phyloP scores from a whole-genome alignment of 2,797 vertebrate genomes.

The Enteromius treurensis region DNA sequence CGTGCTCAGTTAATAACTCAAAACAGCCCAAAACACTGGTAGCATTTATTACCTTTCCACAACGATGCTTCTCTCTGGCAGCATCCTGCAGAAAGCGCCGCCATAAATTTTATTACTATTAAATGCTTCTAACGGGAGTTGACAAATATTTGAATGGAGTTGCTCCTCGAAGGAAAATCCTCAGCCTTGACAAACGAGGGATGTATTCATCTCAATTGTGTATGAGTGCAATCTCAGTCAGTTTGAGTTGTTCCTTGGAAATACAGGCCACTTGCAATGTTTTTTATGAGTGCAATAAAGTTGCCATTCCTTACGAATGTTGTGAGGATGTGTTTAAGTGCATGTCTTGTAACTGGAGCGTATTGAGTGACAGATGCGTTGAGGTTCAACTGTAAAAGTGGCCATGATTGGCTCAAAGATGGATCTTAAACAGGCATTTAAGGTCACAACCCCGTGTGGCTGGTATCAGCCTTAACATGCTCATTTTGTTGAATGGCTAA shows the following conservation, averaged over 20 bases:
- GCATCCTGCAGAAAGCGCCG: conserved; percentile 88
- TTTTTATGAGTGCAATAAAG: conserved; percentile 93
- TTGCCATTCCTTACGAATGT: conserved; percentile 86
- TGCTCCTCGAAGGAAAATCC: conserved; percentile 86
- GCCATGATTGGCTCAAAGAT: neutral
- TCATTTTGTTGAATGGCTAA: conserved; percentile 43
- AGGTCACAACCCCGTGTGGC: conserved; percentile 24
- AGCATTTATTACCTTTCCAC: conserved; percentile 85
- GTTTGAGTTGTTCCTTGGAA: conserved; percentile 87
- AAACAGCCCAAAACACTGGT: conserved; percentile 83
- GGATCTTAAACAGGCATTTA: conserved; percentile 25
- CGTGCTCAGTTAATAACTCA: conserved; percentile 78
- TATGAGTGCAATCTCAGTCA: conserved; percentile 89
- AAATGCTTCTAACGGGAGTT: conserved; percentile 98
- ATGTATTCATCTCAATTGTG: conserved; percentile 86
- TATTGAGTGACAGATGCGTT: conserved; percentile 7
- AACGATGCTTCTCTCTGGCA: conserved; percentile 87
- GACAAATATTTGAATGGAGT: conserved; percentile 94
- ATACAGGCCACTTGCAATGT: conserved; percentile 87
- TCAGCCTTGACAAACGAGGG: conserved; percentile 81
- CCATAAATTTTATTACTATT: conserved; percentile 95
- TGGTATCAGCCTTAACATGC: conserved; percentile 19
- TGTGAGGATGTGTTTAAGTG: conserved; percentile 59
- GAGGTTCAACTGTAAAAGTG: neutral
- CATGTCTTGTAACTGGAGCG: conserved; percentile 3